Conservation (phyloP, 2,888 invertebrate species). For the Eristalis tenax region DNA sequence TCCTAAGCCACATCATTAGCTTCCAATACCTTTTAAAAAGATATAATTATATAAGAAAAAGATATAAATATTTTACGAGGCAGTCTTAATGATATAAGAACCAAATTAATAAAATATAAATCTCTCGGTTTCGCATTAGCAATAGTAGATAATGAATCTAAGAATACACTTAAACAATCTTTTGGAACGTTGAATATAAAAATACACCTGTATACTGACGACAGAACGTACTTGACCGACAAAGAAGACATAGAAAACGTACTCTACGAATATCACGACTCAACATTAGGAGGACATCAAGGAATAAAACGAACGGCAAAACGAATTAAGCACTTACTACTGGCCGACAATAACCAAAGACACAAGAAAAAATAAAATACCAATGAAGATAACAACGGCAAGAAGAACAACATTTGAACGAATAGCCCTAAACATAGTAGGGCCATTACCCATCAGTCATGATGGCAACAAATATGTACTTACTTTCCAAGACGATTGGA, state of each 20-base stretch:
- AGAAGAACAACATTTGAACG: not conserved
- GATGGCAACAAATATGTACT: not conserved
- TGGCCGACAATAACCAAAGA: constrained; percentile 1
- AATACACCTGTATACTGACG: not conserved
- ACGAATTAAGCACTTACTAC: constrained; percentile 5
- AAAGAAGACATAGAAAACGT: constrained; percentile 2
- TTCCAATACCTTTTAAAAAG: too few species aligned
- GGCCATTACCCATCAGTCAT: not conserved
- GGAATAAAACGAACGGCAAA: constrained; percentile 14
- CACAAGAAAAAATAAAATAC: not conserved
- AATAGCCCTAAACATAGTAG: too few species aligned
- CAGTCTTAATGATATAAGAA: too few species aligned
- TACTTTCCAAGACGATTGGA: too few species aligned
- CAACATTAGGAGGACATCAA: constrained; percentile 18
- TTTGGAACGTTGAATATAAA: not conserved
- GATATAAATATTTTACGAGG: too few species aligned
- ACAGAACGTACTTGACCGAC: too few species aligned
- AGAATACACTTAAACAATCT: not conserved
- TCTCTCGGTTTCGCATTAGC: too few species aligned
- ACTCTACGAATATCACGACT: constrained; percentile 7
- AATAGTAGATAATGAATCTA: not conserved
- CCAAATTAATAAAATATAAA: too few species aligned
- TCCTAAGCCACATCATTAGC: too few species aligned
- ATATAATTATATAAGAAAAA: too few species aligned
- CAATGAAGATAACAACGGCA: not conserved